Evolutionary conservation across 1,140 invertebrate species (phyloP).

Genomic region (Geopemphigus sp.): DNA sequence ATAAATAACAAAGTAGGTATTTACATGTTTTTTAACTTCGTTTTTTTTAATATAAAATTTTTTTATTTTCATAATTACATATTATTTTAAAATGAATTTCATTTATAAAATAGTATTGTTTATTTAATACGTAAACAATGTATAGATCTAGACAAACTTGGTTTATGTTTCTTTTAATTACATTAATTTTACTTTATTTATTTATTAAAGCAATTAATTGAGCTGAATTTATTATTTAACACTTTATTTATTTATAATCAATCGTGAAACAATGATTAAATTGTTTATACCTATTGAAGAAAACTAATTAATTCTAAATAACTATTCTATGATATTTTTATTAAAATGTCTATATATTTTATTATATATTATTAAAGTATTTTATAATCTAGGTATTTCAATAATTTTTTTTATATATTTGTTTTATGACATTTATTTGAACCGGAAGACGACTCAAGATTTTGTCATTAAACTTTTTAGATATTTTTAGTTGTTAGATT

Average conservation of each 20-base stretch:
- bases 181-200: conserved; percentile 43
- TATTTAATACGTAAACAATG: conserved; percentile 22
- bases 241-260: conserved; percentile 41
- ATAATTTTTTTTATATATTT: conserved; percentile 14
- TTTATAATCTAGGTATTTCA: not conserved
- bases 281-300: conserved; percentile 8
- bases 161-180: conserved; percentile 38
- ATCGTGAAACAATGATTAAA: conserved; percentile 5
- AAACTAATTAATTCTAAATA: conserved; percentile 6
- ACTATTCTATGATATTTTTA: conserved; percentile 14
- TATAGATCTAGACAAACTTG: conserved; percentile 34
- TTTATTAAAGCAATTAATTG: conserved; percentile 45
- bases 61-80: conserved; percentile 34
- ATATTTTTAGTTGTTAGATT: conserved; percentile 18
- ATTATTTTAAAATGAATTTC: conserved; percentile 23
- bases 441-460: conserved; percentile 49
- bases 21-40: conserved; percentile 39
- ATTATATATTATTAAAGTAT: conserved; percentile 13
- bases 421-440: conserved; percentile 47
- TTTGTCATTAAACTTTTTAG: conserved; percentile 43
- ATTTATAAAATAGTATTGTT: conserved; percentile 41
- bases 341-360: conserved; percentile 6
- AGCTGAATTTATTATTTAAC: conserved; percentile 49
- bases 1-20: conserved; percentile 49
- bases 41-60: conserved; percentile 46